Base-by-base conservation (phyloP, 2,888 invertebrate genomes). In the Cistogaster globosa region DNA sequence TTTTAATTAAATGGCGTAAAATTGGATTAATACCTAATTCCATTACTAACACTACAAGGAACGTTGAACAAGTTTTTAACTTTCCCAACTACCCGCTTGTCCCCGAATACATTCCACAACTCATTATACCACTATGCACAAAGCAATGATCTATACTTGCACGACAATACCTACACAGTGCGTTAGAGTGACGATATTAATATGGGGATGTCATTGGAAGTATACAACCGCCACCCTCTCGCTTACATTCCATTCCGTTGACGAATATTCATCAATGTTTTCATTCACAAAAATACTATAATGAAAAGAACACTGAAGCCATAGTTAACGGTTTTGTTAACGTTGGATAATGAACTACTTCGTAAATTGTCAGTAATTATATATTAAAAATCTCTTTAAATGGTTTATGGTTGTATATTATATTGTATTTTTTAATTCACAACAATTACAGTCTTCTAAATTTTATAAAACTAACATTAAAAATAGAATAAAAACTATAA, bases 201-300 rank as follows among this genome's bases (percentile, higher is more conserved):
- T 45, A 63, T n/a, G n/a, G n/a, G n/a, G n/a, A n/a, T n/a, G n/a
- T n/a, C n/a, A n/a, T n/a, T n/a, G n/a, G n/a, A n/a, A 62, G 38
- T 62, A n/a, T 62, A 62, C 62, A 62, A 62, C 38, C 62, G 26
- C 32, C 53, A 68, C 67, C 67, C 53, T 32, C 53, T 68, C 67
- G 67, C 67, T 68, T 68, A 68, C n/a, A n/a, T n/a, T n/a, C n/a
- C 67, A 68, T 68, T 68, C 67, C 36, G 53, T 69, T 69, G 42
- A 57, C 69, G 69, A 57, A 69, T 57, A 69, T n/a, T n/a, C 69
- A 69, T 53, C 55, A 36, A 68, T 36, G 67, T 42, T 42, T 42
- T 42, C 12, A n/a, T n/a, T n/a, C n/a, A n/a, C n/a, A n/a, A n/a
- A n/a, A n/a, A n/a, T n/a, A n/a, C n/a, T n/a, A n/a, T n/a, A n/a